Evolutionary conservation across 2,888 invertebrate species (phyloP), one percentile per base, ranked within the genome.

Genomic region (Teleogryllus oceanicus): DNA sequence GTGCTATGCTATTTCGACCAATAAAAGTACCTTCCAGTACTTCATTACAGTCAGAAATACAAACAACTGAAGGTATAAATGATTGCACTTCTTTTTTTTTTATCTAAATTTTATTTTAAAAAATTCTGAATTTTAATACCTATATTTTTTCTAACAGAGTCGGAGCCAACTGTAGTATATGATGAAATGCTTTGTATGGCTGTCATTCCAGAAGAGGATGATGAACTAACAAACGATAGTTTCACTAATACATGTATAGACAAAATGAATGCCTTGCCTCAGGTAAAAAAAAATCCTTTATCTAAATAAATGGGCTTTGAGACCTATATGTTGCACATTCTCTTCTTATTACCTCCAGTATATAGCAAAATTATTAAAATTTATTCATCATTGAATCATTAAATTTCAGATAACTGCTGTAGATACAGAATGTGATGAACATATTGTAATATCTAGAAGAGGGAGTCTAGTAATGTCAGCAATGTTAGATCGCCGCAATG

Each of bases 1-100:
- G 92, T 2, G 80, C 80, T 21, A 50, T 81, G 18, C 78, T 92
- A 75, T 91, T 94, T 91, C 93, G 93, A 83, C 81, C 81, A 50
- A 76, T 81, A 37, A 37, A 37, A 37, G 37, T 37, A 37, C 37
- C 37, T 11, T 37, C 37, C 8, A 37, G 37, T 37, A 37, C 37
- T 37, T 37, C 37, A 37, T 37, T 8, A 37, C 8, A 37, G 37
- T 0, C 37, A 37, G 37, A 37, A 37, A 37, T 37, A 37, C 8
- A 37, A 37, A 37, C 37, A 37, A 37, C 37, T 37, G 37, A 8
- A 37, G 37, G 37, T 37, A 37, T 37, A 5, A 37, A 37, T 37
- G 37, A 37, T 37, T 37, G 21, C 21, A 21, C 5, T 37, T 37
- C 1, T 1, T 37, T 8, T 37, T 1, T 37, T 37, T 37, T 37